These are phyloP conservation scores for Varanus komodoensis DNA, from an alignment of 2,113 vertebrate genomes.

Conservation along the genomic window DNA sequence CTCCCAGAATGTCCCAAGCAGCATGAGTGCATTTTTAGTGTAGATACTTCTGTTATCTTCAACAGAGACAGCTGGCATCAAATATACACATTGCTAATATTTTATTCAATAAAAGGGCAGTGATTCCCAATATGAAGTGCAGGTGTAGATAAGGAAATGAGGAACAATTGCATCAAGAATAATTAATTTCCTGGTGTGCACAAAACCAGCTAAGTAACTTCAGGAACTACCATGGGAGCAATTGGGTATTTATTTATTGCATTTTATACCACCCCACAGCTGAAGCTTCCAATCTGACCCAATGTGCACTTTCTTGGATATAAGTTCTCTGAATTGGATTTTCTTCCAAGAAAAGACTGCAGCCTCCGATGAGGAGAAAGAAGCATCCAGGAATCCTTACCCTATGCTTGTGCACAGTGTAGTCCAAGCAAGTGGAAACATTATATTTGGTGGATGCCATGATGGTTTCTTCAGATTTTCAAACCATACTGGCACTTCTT, in stretches of 20 bases:
- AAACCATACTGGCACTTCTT: conserved; percentile 82
- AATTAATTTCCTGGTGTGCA: neutral
- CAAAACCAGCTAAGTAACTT: neutral
- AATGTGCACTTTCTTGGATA: neutral
- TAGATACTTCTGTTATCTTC: neutral
- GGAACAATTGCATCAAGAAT: neutral
- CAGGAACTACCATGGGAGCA: neutral
- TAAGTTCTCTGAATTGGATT: neutral
- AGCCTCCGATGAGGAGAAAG: neutral
- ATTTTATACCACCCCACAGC: no score
- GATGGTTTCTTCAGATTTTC: conserved; percentile 81
- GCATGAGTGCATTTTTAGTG: neutral
- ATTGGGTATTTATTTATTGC: no score
- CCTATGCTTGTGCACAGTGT: conserved; percentile 87
- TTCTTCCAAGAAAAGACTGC: neutral
- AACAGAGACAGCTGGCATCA: neutral
- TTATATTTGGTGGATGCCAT: conserved; percentile 84
- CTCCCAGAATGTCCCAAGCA: no score
- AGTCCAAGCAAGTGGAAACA: conserved; percentile 85
- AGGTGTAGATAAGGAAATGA: no score
- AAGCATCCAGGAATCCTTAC: conserved; percentile 69
- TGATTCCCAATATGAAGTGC: neutral
- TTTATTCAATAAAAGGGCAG: neutral
- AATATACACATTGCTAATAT: neutral
- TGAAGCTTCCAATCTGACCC: neutral